These are phyloP conservation scores for Telmatherina bonti DNA, from an alignment of 2,797 vertebrate genomes.

Conservation along the genomic window DNA sequence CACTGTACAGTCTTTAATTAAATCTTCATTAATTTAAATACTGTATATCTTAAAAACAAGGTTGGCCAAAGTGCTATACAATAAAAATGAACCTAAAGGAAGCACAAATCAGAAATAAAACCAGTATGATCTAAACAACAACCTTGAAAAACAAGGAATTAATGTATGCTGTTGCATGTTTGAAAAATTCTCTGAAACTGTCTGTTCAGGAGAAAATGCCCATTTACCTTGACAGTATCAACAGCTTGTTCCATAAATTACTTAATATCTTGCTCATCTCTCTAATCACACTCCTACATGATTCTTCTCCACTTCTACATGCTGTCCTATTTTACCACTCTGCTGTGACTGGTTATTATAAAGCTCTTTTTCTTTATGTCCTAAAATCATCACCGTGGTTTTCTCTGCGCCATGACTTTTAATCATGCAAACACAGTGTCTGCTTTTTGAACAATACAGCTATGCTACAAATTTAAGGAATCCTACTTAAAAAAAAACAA, in stretches of 20 bases:
- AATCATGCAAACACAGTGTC: neutral
- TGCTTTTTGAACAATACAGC: neutral
- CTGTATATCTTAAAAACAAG: too few species aligned
- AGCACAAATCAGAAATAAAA: too few species aligned
- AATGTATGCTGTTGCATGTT: constrained; percentile 2
- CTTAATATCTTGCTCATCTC: constrained; percentile 1
- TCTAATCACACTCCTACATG: neutral
- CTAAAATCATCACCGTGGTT: neutral
- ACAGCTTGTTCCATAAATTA: constrained; percentile 23
- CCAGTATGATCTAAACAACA: too few species aligned
- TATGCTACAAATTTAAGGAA: neutral
- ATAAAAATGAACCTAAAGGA: too few species aligned
- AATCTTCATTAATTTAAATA: too few species aligned
- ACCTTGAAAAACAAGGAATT: too few species aligned
- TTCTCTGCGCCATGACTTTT: neutral
- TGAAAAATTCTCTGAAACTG: constrained; percentile 16
- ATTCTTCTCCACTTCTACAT: constrained; percentile 22
- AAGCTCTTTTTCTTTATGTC: neutral
- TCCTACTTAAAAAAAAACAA: neutral
- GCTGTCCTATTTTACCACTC: constrained; percentile 31
- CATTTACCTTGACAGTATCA: constrained; percentile 38
- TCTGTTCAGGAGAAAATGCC: constrained; percentile 14
- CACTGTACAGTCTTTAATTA: too few species aligned
- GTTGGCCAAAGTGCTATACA: too few species aligned
- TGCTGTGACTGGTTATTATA: constrained; percentile 24